phyloP scores from a whole-genome alignment of 2,113 vertebrate genomes.

The Psittacara wagleri region DNA sequence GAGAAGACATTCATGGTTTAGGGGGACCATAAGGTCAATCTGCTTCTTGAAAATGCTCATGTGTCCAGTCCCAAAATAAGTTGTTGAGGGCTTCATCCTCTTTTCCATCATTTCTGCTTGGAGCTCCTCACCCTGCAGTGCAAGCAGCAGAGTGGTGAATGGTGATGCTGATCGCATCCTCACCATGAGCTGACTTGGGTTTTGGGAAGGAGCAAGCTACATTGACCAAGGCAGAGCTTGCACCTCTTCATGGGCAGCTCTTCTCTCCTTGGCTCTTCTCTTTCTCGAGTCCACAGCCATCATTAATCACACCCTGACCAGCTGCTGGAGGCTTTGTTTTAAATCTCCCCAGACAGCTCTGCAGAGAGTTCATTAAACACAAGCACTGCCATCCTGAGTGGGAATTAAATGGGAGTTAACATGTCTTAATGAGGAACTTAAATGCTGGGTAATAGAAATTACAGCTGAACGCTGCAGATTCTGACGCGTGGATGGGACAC shows the following conservation, averaged over 20 bases:
- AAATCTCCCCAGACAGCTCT: background rate
- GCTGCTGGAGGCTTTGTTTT: background rate
- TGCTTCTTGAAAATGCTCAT: background rate
- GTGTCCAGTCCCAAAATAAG: background rate
- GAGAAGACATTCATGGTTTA: background rate
- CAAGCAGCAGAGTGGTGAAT: fast-evolving
- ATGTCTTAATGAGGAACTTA: background rate
- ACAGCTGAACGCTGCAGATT: fast-evolving
- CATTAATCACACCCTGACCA: background rate
- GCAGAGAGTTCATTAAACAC: conserved; percentile 17
- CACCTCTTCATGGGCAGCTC: background rate
- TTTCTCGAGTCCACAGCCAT: background rate
- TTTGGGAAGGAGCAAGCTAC: background rate
- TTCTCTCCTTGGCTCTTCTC: background rate
- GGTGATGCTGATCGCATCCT: background rate
- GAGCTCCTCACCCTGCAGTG: background rate
- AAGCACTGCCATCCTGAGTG: background rate
- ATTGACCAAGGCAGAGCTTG: background rate
- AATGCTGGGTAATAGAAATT: background rate
- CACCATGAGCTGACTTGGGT: fast-evolving
- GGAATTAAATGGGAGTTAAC: conserved; percentile 41
- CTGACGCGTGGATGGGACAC: fast-evolving
- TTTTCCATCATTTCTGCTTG: background rate
- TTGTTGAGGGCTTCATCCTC: background rate
- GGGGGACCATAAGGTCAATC: background rate